A percentile compares a stretch with the other conserved stretches of the same genome.
These are phyloP conservation scores for Caenorhabditis briggsae DNA, from an alignment of 1,140 invertebrate species.

Conservation along the genomic window DNA sequence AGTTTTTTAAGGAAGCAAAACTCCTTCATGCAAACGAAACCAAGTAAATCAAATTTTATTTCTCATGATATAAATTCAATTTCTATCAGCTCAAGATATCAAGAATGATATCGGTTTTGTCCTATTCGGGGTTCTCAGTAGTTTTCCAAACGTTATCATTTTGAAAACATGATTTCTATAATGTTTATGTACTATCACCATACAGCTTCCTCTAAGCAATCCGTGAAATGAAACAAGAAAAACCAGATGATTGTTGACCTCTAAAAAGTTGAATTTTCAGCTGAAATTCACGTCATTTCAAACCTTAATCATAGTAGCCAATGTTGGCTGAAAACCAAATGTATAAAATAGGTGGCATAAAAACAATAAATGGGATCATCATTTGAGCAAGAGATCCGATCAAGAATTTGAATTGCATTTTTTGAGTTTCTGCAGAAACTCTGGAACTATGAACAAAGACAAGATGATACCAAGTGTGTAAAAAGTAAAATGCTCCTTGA, in stretches of 20 bases:
- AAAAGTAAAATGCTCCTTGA: background rate
- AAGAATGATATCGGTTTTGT: background rate
- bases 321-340: conserved; percentile 4
- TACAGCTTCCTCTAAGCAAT: background rate
- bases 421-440: background rate
- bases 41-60: too few relatives aligned
- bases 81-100: background rate
- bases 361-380: background rate
- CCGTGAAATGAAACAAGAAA: conserved; percentile 20
- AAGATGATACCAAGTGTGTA: conserved; percentile 11
- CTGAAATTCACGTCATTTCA: background rate
- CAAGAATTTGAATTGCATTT: background rate
- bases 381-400: background rate
- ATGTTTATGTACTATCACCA: background rate
- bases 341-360: background rate
- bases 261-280: background rate
- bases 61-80: background rate
- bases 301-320: conserved; percentile 21
- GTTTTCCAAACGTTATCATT: background rate
- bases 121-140: background rate
- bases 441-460: background rate
- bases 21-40: too few relatives aligned
- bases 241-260: conserved; percentile 16
- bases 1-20: too few relatives aligned
- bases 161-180: background rate